Percentiles rank a stretch among this genome's conserved stretches.
phyloP scores from a whole-genome alignment of 37 sponge, comb jelly and placozoan species.

The Oscarella lobularis region DNA sequence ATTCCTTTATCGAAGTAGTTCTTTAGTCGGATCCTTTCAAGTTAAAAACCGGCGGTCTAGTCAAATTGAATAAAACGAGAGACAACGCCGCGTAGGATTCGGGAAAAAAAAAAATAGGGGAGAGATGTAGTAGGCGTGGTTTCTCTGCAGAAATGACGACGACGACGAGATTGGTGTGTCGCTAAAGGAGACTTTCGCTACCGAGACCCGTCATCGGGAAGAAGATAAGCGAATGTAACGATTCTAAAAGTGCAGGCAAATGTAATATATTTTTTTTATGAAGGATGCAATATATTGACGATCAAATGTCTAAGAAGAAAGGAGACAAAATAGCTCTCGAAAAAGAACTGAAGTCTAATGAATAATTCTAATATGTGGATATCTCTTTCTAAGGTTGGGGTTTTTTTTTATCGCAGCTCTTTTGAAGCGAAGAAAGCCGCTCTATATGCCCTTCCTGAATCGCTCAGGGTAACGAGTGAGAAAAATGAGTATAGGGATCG shows the following conservation, averaged over 20 bases:
- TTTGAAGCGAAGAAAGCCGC: slow-evolving; percentile 46
- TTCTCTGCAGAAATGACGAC: slow-evolving; percentile 13
- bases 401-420: not conserved
- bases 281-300: slow-evolving; percentile 80
- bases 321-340: not conserved
- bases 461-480: slow-evolving; percentile 11
- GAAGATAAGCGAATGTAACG: slow-evolving; percentile 71
- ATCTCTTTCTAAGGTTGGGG: not conserved
- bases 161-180: slow-evolving; percentile 56
- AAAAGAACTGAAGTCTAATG: slow-evolving; percentile 11
- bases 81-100: not conserved
- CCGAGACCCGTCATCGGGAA: slow-evolving; percentile 62
- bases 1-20: not conserved
- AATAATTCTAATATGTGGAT: not conserved
- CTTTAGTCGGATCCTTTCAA: slow-evolving; percentile 75
- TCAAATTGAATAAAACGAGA: slow-evolving; percentile 11
- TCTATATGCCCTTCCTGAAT: slow-evolving; percentile 57
- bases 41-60: slow-evolving; percentile 71
- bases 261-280: not conserved
- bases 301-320: slow-evolving; percentile 53
- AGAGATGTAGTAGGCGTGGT: too few relatives aligned
- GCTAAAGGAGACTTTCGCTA: slow-evolving; percentile 58
- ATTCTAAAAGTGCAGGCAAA: not conserved
- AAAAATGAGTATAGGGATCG: not conserved
- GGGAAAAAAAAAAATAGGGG: too few relatives aligned